phyloP scores from a whole-genome alignment of 2,797 vertebrate species.

The Melanotaenia maccullochi region DNA sequence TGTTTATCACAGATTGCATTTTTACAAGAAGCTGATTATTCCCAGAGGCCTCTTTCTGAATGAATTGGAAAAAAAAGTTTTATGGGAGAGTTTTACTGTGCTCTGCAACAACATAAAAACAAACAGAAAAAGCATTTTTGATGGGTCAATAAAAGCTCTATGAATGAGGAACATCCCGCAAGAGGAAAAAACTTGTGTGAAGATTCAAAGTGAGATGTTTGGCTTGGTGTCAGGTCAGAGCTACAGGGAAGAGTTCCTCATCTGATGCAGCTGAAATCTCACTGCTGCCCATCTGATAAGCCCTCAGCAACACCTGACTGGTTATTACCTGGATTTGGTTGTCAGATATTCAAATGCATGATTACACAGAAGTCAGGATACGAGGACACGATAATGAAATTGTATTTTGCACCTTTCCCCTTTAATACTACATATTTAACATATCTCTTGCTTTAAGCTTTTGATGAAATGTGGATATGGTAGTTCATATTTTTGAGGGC shows the following conservation, averaged over 20 bases:
- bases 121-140: slow-evolving; percentile 18
- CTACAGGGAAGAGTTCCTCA: slow-evolving; percentile 6
- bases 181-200: slow-evolving; percentile 8
- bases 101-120: slow-evolving; percentile 13
- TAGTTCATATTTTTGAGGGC: background rate
- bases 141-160: slow-evolving; percentile 27
- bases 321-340: slow-evolving; percentile 29
- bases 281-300: slow-evolving; percentile 12
- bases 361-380: background rate
- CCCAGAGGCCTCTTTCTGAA: no score
- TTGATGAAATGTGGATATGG: background rate
- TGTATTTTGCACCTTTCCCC: background rate
- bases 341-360: slow-evolving; percentile 38
- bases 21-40: no score
- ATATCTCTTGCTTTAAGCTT: background rate
- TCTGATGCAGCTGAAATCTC: slow-evolving; percentile 11
- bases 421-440: no score
- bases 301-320: slow-evolving; percentile 40
- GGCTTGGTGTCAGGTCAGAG: slow-evolving; percentile 17
- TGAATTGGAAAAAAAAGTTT: no score
- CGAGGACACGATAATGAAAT: slow-evolving; percentile 5
- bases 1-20: no score
- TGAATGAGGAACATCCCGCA: slow-evolving; percentile 16
- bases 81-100: slow-evolving; percentile 18
- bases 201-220: slow-evolving; percentile 10